phyloP scores from a whole-genome alignment of 2,113 vertebrate genomes.

The Pristiophorus japonicus region DNA sequence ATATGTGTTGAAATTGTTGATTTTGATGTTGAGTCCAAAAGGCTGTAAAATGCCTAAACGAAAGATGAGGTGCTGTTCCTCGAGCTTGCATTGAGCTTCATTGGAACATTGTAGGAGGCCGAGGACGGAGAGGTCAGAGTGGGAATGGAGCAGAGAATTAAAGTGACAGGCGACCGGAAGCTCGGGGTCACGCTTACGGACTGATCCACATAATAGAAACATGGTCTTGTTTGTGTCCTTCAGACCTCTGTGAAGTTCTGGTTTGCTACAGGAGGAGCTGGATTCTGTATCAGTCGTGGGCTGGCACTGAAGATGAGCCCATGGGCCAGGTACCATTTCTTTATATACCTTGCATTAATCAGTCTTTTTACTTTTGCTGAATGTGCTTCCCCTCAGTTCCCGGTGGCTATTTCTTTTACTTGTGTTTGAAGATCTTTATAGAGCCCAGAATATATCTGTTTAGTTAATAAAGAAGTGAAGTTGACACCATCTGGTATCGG shows the following conservation, averaged over 20 bases:
- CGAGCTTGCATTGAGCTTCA: too few species aligned
- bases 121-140: too few species aligned
- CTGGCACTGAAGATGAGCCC: conserved; percentile 97
- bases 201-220: not conserved
- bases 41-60: too few species aligned
- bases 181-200: too few species aligned
- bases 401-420: not conserved
- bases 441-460: not conserved
- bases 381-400: not conserved
- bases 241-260: conserved; percentile 86
- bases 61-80: too few species aligned
- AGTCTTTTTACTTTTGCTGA: conserved; percentile 2
- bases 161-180: too few species aligned
- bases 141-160: too few species aligned
- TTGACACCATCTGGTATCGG: not conserved
- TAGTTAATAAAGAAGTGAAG: not conserved
- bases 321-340: conserved; percentile 77
- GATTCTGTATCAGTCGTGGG: conserved; percentile 93
- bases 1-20: too few species aligned
- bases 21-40: too few species aligned
- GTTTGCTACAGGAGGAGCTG: conserved; percentile 95
- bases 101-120: too few species aligned
- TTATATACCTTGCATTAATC: not conserved
- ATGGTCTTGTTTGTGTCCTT: conserved; percentile 37
- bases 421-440: not conserved